Evolutionary conservation across 2,797 vertebrate species (phyloP).

Genomic region (Limnodromus scolopaceus): DNA sequence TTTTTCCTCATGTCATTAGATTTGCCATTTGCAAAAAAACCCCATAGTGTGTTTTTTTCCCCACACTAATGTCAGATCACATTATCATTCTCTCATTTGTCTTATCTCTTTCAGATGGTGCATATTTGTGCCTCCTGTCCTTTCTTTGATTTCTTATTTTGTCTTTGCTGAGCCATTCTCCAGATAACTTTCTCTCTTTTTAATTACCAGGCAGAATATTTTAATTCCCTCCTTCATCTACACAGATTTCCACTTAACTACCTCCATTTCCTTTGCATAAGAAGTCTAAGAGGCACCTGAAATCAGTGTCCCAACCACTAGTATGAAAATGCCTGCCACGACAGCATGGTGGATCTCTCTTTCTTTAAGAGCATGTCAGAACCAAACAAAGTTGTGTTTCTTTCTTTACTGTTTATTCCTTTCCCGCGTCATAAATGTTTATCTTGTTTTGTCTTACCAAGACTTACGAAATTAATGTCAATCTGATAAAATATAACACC

Average conservation of each 20-base stretch:
- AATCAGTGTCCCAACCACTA: background rate
- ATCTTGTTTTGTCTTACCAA: background rate
- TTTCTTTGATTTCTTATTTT: background rate
- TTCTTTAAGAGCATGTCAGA: background rate
- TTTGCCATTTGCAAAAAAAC: background rate
- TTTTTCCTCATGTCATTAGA: background rate
- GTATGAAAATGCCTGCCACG: background rate
- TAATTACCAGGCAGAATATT: background rate
- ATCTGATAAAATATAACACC: background rate
- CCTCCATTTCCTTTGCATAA: background rate
- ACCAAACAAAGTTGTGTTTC: background rate
- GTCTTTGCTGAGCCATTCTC: rapidly evolving
- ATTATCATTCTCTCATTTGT: background rate
- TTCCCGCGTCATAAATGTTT: background rate
- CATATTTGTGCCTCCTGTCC: background rate
- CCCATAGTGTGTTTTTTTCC: rapidly evolving
- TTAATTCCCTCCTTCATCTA: background rate
- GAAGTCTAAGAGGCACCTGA: background rate
- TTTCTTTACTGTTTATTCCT: background rate
- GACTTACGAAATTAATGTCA: background rate
- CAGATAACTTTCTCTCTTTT: background rate
- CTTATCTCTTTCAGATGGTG: background rate
- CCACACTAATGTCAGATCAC: background rate
- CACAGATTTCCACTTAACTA: background rate
- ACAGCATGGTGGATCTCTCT: background rate